Percentiles rank a stretch among this genome's conserved stretches.
Conservation (phyloP, 2,797 vertebrate genomes). For the Choloepus didactylus region DNA sequence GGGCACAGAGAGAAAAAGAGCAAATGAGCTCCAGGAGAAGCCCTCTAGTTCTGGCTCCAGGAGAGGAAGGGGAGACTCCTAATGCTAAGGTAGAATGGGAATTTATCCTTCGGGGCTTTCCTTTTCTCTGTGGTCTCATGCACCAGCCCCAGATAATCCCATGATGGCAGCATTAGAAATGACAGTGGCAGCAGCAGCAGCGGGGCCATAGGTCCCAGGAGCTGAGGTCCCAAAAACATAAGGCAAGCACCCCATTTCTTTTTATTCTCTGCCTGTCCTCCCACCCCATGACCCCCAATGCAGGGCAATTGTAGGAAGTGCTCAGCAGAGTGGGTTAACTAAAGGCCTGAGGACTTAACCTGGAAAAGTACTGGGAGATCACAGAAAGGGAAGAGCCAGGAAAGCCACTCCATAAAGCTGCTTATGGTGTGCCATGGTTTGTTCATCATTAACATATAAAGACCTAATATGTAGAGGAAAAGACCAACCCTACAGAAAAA, state of each 20-base stretch:
- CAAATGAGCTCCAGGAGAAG: neutral
- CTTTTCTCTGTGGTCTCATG: neutral
- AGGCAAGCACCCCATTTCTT: neutral
- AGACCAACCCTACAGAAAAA: neutral
- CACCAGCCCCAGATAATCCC: neutral
- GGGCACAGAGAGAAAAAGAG: neutral
- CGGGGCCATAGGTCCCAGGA: neutral
- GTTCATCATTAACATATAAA: neutral
- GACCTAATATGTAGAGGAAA: neutral
- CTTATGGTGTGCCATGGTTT: neutral
- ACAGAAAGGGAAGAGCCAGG: neutral
- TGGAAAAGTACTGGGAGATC: neutral
- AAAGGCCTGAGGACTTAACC: neutral
- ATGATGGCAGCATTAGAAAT: neutral
- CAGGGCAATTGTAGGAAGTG: neutral
- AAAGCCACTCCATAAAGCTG: neutral
- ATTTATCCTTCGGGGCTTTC: neutral
- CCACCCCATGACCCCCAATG: neutral
- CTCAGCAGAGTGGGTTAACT: neutral
- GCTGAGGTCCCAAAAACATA: neutral
- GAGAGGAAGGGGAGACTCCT: neutral
- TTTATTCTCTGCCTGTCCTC: neutral
- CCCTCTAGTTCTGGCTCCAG: neutral
- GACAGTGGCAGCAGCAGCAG: neutral
- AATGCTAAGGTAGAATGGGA: neutral